Evolutionary conservation across 2,113 vertebrate genomes (phyloP), one percentile per base, ranked within the genome.

Genomic region (Stegastes partitus): DNA sequence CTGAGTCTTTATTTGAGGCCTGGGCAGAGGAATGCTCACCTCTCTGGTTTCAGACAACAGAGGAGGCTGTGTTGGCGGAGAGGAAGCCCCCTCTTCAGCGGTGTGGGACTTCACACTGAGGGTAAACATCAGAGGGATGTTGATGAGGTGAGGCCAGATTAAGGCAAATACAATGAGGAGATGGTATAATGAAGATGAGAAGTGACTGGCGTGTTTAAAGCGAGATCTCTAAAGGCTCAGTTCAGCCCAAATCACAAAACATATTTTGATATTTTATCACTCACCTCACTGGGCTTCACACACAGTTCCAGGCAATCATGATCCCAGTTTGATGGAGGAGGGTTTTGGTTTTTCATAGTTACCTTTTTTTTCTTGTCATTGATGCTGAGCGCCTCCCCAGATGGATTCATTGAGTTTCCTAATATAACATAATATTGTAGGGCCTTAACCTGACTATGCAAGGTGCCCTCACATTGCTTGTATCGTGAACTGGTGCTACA

Each of bases 11-110:
- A 72, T 84, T 83, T 74, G 66, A 87, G 79, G 77, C 81, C 74
- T 56, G 66, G 25, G 61, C n/a, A 57, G 66, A 80, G 89, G 89
- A 91, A 92, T 90, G 86, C 61, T 56, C 23, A 72, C 71, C 69
- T 82, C 85, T 89, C 82, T 1, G 3, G 74, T 90, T 90, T 82
- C 74, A 82, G 26, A 58, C 68, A 86, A 93, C 87, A 91, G 77
- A 90, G 47, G 65, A 68, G 37, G 58, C 62, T 86, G 66, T 91
- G 84, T 91, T 63, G 81, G 77, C 42, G 8, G 69, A 79, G 22
- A 81, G 82, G 87, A 87, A 87, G 22, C 14, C 59, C 59, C 28
- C 73, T 81, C 56, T 26, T 57, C 68, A n/a, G 79, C 47, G 14
- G 1, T 11, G 75, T 11, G 58, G 19, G 69, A 74, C 68, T 75